Conservation (phyloP, 2,797 vertebrate genomes). For the Pangasius macronema region DNA sequence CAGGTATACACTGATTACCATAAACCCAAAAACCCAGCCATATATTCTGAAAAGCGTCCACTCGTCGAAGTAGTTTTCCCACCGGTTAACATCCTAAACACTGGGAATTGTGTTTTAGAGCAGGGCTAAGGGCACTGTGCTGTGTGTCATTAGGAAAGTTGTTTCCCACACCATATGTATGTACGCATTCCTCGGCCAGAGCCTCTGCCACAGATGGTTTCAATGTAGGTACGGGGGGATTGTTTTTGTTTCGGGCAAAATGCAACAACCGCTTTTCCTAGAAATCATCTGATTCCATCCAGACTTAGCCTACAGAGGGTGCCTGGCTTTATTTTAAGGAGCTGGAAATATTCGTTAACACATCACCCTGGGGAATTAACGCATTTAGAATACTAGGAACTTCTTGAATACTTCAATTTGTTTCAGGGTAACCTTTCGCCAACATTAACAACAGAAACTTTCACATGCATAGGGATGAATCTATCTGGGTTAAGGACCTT, state of each 20-base stretch:
- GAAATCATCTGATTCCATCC: slow-evolving; percentile 31
- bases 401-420: neutral
- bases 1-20: neutral
- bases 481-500: neutral
- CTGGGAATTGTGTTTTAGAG: slow-evolving; percentile 52
- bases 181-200: slow-evolving; percentile 54
- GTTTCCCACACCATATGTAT: slow-evolving; percentile 64
- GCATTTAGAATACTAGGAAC: neutral
- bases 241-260: slow-evolving; percentile 41
- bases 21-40: neutral
- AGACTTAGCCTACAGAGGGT: slow-evolving; percentile 19
- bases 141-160: slow-evolving; percentile 58
- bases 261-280: slow-evolving; percentile 36
- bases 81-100: slow-evolving; percentile 37
- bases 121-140: slow-evolving; percentile 51
- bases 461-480: neutral
- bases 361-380: neutral
- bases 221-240: slow-evolving; percentile 57
- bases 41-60: neutral
- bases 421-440: neutral
- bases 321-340: slow-evolving; percentile 27
- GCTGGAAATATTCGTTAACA: slow-evolving; percentile 35
- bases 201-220: slow-evolving; percentile 72
- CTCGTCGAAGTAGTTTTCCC: slow-evolving; percentile 33
- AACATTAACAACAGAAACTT: neutral